Evolutionary conservation across 2,113 vertebrate species (phyloP).

Genomic region (Neopipo cinnamomea): DNA sequence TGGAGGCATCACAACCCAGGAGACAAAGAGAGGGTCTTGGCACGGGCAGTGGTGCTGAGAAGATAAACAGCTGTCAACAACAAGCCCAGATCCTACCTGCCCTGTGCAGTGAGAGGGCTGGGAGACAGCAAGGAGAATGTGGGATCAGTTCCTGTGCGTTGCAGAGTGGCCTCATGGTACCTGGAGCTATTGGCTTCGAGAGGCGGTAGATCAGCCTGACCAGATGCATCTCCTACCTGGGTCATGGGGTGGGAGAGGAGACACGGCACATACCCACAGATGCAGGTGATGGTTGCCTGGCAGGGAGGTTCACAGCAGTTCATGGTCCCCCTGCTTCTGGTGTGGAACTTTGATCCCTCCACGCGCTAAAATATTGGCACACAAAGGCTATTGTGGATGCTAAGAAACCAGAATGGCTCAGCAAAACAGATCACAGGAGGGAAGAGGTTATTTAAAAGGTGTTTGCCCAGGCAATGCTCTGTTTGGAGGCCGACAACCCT

Average conservation of each 20-base stretch:
- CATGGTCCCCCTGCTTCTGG: not conserved
- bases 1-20: not conserved
- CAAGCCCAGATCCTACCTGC: not conserved
- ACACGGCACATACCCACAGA: fast-evolving
- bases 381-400: not conserved
- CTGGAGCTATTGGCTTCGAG: not conserved
- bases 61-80: not conserved
- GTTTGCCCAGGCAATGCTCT: not conserved
- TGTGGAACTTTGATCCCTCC: not conserved
- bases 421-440: not conserved
- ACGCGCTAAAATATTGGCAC: fast-evolving
- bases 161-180: not conserved
- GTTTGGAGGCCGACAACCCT: not conserved
- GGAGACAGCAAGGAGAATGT: not conserved
- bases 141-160: not conserved
- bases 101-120: not conserved
- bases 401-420: not conserved
- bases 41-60: not conserved
- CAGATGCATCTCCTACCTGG: not conserved
- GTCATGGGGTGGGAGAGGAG: fast-evolving
- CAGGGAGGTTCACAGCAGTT: not conserved
- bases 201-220: not conserved
- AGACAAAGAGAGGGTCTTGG: not conserved
- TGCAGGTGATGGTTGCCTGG: not conserved
- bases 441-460: not conserved